These are phyloP conservation scores for Drosophila parabipectinata DNA, from an alignment of 1,140 invertebrate species.

Conservation along the genomic window DNA sequence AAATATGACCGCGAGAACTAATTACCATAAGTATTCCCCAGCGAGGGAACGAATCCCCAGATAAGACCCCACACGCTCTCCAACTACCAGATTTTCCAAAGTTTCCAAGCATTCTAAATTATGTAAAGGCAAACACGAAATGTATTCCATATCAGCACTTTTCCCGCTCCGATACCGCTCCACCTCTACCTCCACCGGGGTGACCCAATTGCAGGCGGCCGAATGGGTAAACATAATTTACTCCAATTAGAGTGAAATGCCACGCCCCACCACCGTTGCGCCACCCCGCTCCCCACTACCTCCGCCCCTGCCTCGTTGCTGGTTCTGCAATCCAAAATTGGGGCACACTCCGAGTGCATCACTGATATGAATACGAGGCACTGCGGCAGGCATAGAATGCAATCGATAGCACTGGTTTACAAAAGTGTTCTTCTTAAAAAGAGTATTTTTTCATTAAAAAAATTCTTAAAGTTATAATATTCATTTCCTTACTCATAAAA, in stretches of 20 bases:
- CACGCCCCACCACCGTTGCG: slow-evolving; percentile 23
- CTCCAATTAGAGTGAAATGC: slow-evolving; percentile 70
- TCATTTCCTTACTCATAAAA: too few relatives aligned
- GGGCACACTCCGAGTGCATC: slow-evolving; percentile 59
- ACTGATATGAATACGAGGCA: slow-evolving; percentile 31
- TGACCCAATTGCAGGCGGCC: slow-evolving; percentile 72
- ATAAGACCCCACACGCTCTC: slow-evolving; percentile 46
- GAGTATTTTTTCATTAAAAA: background rate
- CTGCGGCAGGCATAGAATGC: slow-evolving; percentile 47
- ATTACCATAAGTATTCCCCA: slow-evolving; percentile 59
- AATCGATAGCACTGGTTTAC: slow-evolving; percentile 58
- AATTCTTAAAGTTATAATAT: too few relatives aligned
- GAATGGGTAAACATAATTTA: slow-evolving; percentile 82
- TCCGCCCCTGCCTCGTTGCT: slow-evolving; percentile 1
- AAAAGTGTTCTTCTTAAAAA: background rate
- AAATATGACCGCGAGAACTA: slow-evolving; percentile 50
- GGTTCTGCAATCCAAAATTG: slow-evolving; percentile 40
- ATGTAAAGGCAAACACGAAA: slow-evolving; percentile 62
- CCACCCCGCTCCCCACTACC: slow-evolving; percentile 4
- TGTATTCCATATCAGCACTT: slow-evolving; percentile 66
- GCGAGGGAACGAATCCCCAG: slow-evolving; percentile 24
- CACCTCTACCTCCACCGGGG: background rate
- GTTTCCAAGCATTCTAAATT: slow-evolving; percentile 51
- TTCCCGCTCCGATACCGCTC: slow-evolving; percentile 1
- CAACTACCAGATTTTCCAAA: slow-evolving; percentile 12